Base-by-base conservation (phyloP, 2,113 vertebrate species). In the Myxocyprinus asiaticus region DNA sequence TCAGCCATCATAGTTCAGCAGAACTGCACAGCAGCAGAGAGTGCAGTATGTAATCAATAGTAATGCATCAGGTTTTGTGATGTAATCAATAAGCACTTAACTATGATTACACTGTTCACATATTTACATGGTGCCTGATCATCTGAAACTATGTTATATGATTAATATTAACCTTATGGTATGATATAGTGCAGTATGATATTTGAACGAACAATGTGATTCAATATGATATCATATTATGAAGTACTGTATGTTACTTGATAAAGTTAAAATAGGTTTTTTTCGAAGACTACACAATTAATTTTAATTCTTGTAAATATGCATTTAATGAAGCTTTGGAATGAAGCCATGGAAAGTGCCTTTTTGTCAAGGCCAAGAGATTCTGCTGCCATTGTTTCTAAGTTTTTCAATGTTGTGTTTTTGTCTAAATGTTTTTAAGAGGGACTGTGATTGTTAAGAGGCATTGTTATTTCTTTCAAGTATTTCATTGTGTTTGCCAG, bases 31-130 rank as follows among this genome's bases (percentile, higher is more conserved):
- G 15, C 47, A 42, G 15, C 53, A 66, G 44, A 17, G n/a, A 58
- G 61, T 7, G 58, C 78, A 8, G 42, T 58, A 67, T 33, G 9
- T 67, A 59, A 75, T 80, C 70, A 80, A 80, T 80, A 74, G 33
- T n/a, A 80, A 56, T 10, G 77, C 69, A 67, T 67, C 63, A 74
- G 63, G 63, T 67, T n/a, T 15, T 22, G 61, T 72, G 65, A 79
- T 47, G 51, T 10, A 61, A 59, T 80, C 78, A 80, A 74, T 79
- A 73, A 33, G 61, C 17, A 44, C 68, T 73, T 72, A 72, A 56
- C 56, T 43, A 15, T 63, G 45, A 72, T 65, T 72, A 51, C 44
- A 11, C 12, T n/a, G 50, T 5, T 53, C 43, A 50, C 53, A 7
- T 50, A 61, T 50, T 59, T 56, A 74, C 15, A 53, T n/a, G 9